Evolutionary conservation across 2,113 vertebrate species (phyloP).

Genomic region (Acinonyx jubatus): DNA sequence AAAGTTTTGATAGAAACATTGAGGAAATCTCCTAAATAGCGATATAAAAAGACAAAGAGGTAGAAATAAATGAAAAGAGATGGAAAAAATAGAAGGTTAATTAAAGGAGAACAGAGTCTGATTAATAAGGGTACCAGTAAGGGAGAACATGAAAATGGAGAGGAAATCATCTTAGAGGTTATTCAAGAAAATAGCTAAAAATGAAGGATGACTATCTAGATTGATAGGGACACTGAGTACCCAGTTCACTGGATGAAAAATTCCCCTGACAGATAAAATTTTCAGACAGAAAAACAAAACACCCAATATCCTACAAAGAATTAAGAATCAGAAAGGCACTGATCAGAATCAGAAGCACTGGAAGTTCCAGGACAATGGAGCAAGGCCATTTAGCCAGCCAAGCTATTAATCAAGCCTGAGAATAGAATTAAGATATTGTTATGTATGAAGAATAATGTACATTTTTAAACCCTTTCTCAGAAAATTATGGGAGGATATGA

Average conservation of each 20-base stretch:
- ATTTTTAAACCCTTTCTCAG: conserved; percentile 14
- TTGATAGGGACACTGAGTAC: neutral
- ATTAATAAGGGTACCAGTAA: neutral
- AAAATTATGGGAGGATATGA: neutral
- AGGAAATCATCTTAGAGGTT: neutral
- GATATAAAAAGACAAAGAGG: neutral
- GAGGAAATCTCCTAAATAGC: neutral
- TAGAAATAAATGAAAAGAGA: neutral
- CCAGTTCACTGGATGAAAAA: neutral
- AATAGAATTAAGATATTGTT: neutral
- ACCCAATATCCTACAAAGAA: neutral
- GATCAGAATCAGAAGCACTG: neutral
- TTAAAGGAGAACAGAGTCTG: neutral
- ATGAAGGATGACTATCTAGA: neutral
- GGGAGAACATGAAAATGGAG: neutral
- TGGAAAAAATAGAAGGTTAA: neutral
- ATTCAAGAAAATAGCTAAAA: conserved; percentile 9
- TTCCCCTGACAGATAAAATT: neutral
- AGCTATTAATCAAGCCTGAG: neutral
- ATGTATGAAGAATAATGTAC: neutral
- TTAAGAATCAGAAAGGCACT: neutral
- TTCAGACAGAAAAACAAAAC: conserved; percentile 8
- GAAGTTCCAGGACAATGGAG: neutral
- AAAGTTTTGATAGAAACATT: neutral
- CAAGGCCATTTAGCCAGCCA: neutral